These are phyloP conservation scores for Galago senegalensis DNA, from an alignment of 2,797 vertebrate species.

Conservation along the genomic window DNA sequence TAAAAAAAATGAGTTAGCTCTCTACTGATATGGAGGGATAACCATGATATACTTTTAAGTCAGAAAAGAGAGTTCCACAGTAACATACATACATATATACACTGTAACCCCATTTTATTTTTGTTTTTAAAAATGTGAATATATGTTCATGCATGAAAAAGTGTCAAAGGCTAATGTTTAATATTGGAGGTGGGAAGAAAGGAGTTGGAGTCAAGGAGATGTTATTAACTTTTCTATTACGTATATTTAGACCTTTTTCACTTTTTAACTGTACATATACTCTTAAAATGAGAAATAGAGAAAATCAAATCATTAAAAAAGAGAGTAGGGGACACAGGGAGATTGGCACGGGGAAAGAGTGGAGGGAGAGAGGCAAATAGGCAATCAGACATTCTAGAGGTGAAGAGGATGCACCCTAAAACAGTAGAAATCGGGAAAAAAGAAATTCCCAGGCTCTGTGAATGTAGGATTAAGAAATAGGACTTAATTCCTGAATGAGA, in stretches of 20 bases:
- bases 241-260: constrained; percentile 9
- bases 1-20: neutral
- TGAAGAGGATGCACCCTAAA: neutral
- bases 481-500: neutral
- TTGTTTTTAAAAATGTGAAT: constrained; percentile 32
- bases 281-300: neutral
- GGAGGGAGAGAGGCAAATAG: neutral
- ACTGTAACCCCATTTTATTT: neutral
- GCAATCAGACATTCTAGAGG: too few relatives aligned
- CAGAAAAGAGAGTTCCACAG: neutral
- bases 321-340: neutral
- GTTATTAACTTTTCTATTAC: constrained; percentile 13
- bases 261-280: constrained; percentile 14
- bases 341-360: neutral
- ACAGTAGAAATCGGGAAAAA: neutral
- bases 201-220: neutral
- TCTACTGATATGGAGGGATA: neutral
- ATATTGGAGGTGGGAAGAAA: neutral
- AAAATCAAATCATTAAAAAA: neutral
- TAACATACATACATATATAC: neutral
- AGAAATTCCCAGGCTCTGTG: neutral
- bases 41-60: neutral
- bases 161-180: neutral
- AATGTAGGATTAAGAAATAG: neutral
- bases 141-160: neutral